Evolutionary conservation across 1,140 invertebrate species (phyloP), one percentile per base, ranked within the genome.

Genomic region (Agrypnia vestita): DNA sequence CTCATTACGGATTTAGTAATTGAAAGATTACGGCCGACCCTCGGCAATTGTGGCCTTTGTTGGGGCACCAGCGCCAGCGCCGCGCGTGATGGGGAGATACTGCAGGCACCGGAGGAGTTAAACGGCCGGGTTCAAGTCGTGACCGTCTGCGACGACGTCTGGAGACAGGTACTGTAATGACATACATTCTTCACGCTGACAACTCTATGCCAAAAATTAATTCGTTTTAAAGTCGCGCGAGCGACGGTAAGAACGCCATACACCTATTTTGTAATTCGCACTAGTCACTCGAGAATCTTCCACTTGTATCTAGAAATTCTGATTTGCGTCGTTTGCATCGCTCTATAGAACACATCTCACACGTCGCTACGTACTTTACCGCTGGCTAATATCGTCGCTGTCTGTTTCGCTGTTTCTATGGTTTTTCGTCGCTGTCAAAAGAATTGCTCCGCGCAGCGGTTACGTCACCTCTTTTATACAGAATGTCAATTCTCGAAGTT

Each of bases 1-100:
- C 67, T 71, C 67, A 71, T 71, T 71, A 25, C 67, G 64, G 15
- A 47, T 46, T 71, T 49, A 71, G 67, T 71, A 71, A 71, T 71
- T 53, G 67, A 71, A 71, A 71, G 17, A 71, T 71, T 51, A 47
- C 47, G 44, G 47, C 44, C 46, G 64, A 69, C 19, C 61, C 61
- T 10, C 3, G 35, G 62, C 11, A 15, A 15, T 10, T 13, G n/a
- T 44, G 17, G 62, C 4, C 43, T 67, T 67, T 67, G 43, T 35
- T 64, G 25, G n/a, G 25, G 9, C n/a, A 43, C n/a, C 35, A 43
- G 62, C 43, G 62, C 43, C 43, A 46, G 62, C 12, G 43, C 35
- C 25, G 25, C 25, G 25, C 1, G 25, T 67, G 13, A n/a, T 3
- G 19, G 35, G 19, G 35, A 67, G 62, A 8, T 15, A 51, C 49